phyloP scores from a whole-genome alignment of 1,140 invertebrate species.

The Bombus haemorrhoidalis region DNA sequence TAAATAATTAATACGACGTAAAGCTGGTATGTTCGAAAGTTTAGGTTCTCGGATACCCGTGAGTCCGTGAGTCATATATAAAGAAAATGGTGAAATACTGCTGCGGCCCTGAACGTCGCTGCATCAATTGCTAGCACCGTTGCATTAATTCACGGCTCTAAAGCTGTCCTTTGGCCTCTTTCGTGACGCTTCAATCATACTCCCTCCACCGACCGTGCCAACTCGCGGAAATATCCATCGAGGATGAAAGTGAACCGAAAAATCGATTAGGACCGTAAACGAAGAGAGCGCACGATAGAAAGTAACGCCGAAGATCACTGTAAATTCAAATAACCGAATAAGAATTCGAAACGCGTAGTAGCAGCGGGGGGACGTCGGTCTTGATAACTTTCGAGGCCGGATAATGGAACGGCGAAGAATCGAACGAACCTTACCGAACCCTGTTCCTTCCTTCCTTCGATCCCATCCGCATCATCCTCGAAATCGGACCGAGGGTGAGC shows the following conservation, averaged over 20 bases:
- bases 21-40: not conserved
- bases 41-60: not conserved
- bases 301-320: not conserved
- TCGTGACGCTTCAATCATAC: not conserved
- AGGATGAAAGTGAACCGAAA: not conserved
- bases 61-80: fast-evolving
- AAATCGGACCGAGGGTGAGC: not conserved
- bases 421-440: not conserved
- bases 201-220: not conserved
- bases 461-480: not conserved
- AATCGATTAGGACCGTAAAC: not conserved
- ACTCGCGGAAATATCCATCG: not conserved
- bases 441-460: not conserved
- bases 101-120: not conserved
- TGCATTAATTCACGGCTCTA: too few relatives aligned
- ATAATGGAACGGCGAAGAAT: not conserved
- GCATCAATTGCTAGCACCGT: not conserved
- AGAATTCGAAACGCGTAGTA: not conserved
- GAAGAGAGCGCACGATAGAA: not conserved
- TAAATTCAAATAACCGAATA: not conserved
- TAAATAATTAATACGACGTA: not conserved
- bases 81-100: not conserved
- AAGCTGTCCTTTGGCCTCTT: not conserved
- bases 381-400: not conserved
- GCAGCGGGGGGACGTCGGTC: not conserved